Conservation (phyloP, 2,888 invertebrate genomes). For the Tiphia femorata region DNA sequence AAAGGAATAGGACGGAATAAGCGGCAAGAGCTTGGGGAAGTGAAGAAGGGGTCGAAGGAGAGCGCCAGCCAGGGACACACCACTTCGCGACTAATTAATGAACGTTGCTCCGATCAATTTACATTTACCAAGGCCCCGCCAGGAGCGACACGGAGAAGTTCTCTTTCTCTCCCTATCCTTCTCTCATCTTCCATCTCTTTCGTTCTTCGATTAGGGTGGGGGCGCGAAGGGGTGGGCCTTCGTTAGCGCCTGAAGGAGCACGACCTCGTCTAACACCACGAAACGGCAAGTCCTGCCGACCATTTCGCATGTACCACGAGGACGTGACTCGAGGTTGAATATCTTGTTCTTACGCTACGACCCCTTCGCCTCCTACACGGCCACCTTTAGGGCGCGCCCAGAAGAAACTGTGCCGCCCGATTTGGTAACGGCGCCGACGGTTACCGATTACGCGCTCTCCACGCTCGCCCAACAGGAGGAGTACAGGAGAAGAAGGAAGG, state of each 20-base stretch:
- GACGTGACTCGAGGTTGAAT: too few relatives aligned
- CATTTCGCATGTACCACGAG: too few relatives aligned
- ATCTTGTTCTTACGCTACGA: too few relatives aligned
- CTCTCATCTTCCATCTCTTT: slow-evolving; percentile 4
- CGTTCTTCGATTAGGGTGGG: slow-evolving; percentile 11
- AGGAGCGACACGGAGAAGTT: slow-evolving; percentile 22
- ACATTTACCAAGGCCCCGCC: slow-evolving; percentile 60
- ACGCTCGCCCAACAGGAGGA: neutral
- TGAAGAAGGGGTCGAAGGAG: slow-evolving; percentile 10
- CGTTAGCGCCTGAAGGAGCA: slow-evolving; percentile 51
- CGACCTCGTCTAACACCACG: slow-evolving; percentile 36
- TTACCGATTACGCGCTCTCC: too few relatives aligned
- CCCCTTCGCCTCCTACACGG: too few relatives aligned
- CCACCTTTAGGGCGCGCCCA: too few relatives aligned
- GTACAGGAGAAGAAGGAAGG: neutral
- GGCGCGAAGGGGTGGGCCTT: slow-evolving; percentile 49
- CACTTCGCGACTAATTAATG: slow-evolving; percentile 65
- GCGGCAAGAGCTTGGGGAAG: too few relatives aligned
- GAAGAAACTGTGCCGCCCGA: slow-evolving; percentile 3
- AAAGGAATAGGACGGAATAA: too few relatives aligned
- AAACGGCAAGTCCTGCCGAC: slow-evolving; percentile 6
- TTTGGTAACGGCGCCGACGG: too few relatives aligned
- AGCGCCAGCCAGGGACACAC: slow-evolving; percentile 46
- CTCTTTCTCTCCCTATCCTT: slow-evolving; percentile 21
- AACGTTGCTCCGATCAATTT: slow-evolving; percentile 66